Percentiles rank a stretch among this genome's conserved stretches.
phyloP scores from a whole-genome alignment of 2,113 vertebrate genomes.

The Cryptotis parvus region DNA sequence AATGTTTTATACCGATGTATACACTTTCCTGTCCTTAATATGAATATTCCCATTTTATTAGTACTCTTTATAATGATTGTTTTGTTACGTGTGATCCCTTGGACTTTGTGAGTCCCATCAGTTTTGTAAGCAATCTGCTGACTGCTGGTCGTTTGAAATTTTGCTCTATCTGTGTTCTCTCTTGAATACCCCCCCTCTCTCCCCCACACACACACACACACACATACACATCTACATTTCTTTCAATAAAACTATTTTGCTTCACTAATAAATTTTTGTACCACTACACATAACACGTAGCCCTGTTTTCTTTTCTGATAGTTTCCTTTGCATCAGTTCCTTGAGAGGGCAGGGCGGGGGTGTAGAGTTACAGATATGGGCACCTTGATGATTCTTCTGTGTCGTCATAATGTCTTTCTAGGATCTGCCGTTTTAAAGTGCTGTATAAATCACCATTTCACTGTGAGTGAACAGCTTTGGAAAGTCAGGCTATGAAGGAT shows the following conservation, averaged over 20 bases:
- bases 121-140: neutral
- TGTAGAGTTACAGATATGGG: neutral
- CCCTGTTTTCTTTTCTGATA: neutral
- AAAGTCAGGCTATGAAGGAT: neutral
- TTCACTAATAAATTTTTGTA: too few relatives aligned
- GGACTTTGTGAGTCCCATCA: too few relatives aligned
- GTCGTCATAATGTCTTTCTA: neutral
- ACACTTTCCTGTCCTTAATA: neutral
- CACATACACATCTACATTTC: too few relatives aligned
- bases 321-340: neutral
- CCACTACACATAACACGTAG: too few relatives aligned
- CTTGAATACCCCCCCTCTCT: too few relatives aligned
- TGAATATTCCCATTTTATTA: neutral
- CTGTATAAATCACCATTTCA: neutral
- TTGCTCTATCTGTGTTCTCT: neutral
- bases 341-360: neutral
- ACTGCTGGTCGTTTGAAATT: neutral
- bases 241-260: too few relatives aligned
- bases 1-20: neutral
- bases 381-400: neutral
- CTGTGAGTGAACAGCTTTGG: neutral
- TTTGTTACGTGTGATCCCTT: rapidly evolving
- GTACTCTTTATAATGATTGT: neutral
- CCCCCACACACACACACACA: too few relatives aligned
- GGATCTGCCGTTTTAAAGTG: neutral